These are phyloP conservation scores for Mirounga angustirostris DNA, from an alignment of 2,113 vertebrate species.

Conservation along the genomic window DNA sequence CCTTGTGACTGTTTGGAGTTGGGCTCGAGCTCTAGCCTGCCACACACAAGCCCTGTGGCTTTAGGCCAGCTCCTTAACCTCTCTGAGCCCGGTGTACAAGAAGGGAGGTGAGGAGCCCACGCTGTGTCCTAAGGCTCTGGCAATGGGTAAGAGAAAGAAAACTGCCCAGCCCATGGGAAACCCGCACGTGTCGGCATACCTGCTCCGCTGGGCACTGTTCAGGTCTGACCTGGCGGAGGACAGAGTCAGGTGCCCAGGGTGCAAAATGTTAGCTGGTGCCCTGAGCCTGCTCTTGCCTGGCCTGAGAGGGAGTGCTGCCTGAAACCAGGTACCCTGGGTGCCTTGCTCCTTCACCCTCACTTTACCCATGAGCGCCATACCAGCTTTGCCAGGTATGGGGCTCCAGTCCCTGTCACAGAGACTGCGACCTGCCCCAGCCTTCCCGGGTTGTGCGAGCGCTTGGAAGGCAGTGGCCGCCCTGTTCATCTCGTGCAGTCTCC, in stretches of 20 bases:
- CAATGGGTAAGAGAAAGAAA: accelerated
- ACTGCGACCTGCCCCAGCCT: accelerated
- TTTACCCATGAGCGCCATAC: not conserved
- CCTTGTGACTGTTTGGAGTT: not conserved
- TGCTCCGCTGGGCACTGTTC: not conserved
- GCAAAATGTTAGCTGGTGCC: accelerated
- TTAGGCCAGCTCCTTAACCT: not conserved
- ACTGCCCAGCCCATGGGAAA: not conserved
- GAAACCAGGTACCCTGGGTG: accelerated
- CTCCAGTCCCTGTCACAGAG: accelerated
- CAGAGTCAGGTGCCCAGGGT: not conserved
- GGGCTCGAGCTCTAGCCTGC: not conserved
- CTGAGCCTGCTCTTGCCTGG: accelerated
- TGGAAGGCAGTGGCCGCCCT: not conserved
- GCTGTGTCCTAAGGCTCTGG: too few relatives aligned
- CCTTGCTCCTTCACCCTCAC: too few relatives aligned
- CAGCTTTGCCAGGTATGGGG: not conserved
- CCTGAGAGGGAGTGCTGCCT: not conserved
- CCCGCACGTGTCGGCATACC: too few relatives aligned
- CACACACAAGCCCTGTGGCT: not conserved
- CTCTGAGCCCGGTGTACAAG: not conserved
- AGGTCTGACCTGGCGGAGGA: not conserved
- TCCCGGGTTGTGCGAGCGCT: not conserved
- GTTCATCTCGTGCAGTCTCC: accelerated
- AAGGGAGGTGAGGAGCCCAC: not conserved